These are phyloP conservation scores for Petroica traversi DNA, from an alignment of 2,113 vertebrate species.

Conservation along the genomic window DNA sequence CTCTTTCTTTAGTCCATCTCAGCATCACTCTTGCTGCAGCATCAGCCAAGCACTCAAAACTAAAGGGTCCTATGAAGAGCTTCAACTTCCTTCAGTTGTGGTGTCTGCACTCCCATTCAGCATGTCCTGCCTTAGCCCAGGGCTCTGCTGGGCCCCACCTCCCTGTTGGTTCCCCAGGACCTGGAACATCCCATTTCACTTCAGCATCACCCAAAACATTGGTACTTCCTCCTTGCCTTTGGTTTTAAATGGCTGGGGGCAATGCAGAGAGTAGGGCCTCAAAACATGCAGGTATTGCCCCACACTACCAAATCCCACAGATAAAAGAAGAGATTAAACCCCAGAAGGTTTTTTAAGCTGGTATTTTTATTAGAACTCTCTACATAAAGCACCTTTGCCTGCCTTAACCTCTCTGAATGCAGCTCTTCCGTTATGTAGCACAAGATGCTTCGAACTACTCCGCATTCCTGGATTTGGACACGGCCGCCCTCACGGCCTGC, in stretches of 20 bases:
- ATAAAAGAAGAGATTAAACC: background rate
- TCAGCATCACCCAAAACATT: rapidly evolving
- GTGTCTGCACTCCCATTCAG: background rate
- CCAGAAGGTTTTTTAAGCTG: constrained; percentile 28
- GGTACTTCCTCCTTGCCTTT: background rate
- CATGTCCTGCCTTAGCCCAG: background rate
- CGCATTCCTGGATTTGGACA: constrained; percentile 82
- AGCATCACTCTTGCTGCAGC: background rate
- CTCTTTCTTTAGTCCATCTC: background rate
- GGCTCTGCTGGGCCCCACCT: background rate
- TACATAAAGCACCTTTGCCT: constrained; percentile 47
- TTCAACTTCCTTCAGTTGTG: background rate
- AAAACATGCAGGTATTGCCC: background rate
- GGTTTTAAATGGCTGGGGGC: background rate
- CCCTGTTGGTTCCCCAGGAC: rapidly evolving
- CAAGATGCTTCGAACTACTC: constrained; percentile 67
- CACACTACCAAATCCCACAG: background rate
- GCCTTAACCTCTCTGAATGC: background rate
- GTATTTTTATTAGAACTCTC: constrained; percentile 69
- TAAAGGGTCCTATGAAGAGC: background rate
- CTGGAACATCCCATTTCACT: background rate
- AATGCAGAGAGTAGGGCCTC: background rate
- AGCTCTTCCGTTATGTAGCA: background rate
- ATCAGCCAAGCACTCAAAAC: background rate
- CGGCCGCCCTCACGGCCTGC: constrained; percentile 82